Evolutionary conservation across 2,113 vertebrate species (phyloP).

Genomic region (Gorilla gorilla): DNA sequence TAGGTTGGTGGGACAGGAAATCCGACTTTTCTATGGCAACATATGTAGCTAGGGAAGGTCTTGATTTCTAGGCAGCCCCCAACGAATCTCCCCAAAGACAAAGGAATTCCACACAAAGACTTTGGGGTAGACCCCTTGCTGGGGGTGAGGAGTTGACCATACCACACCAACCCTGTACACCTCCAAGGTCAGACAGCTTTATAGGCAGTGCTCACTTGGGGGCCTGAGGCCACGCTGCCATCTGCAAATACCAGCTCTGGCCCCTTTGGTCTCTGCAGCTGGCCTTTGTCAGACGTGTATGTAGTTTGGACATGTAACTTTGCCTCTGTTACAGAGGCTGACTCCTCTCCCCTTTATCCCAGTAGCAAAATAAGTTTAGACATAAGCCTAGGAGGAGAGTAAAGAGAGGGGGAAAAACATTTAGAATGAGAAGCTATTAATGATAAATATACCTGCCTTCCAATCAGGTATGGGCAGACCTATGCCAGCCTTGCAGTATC

Average conservation of each 20-base stretch:
- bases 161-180: neutral
- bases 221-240: neutral
- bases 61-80: neutral
- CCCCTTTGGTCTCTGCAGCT: neutral
- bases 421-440: neutral
- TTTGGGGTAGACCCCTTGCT: neutral
- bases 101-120: neutral
- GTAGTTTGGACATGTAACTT: neutral
- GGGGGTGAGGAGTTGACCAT: neutral
- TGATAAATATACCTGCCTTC: neutral
- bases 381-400: neutral
- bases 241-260: neutral
- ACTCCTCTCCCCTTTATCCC: neutral
- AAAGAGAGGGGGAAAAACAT: neutral
- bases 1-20: neutral
- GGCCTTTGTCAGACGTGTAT: accelerated
- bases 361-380: neutral
- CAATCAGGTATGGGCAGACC: accelerated
- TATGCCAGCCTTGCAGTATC: accelerated
- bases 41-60: neutral
- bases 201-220: neutral
- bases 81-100: neutral
- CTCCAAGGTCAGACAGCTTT: neutral
- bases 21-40: neutral
- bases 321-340: neutral